phyloP scores from a whole-genome alignment of 2,797 vertebrate species.

The Bovichtus variegatus region DNA sequence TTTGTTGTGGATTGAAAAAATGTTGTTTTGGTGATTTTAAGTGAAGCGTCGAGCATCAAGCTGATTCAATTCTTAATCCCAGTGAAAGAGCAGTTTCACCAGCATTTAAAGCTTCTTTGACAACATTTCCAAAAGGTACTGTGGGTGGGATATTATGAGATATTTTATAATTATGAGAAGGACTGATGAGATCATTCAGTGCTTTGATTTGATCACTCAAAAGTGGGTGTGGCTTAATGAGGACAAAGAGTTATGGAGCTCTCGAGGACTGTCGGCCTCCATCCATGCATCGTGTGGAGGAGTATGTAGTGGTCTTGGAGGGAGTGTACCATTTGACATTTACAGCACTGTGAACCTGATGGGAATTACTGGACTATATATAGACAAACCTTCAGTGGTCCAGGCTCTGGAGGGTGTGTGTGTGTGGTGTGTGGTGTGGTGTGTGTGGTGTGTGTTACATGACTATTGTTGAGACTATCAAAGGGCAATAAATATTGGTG shows the following conservation, averaged over 20 bases:
- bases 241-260: not conserved
- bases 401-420: not conserved
- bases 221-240: too few relatives aligned
- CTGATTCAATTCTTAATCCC: too few relatives aligned
- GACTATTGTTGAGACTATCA: not conserved
- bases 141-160: too few relatives aligned
- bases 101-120: too few relatives aligned
- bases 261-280: not conserved
- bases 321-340: slow-evolving; percentile 62
- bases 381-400: slow-evolving; percentile 25
- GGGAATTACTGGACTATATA: slow-evolving; percentile 57
- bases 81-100: not conserved
- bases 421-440: not conserved
- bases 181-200: too few relatives aligned
- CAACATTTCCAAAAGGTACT: too few relatives aligned
- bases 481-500: not conserved
- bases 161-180: not conserved
- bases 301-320: not conserved
- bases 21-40: not conserved
- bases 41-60: too few relatives aligned
- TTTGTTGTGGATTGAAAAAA: not conserved
- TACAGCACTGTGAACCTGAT: slow-evolving; percentile 61
- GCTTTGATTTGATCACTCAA: too few relatives aligned
- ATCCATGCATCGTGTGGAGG: not conserved
- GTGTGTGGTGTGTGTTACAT: too few relatives aligned